These are phyloP conservation scores for Salvator merianae DNA, from an alignment of 2,113 vertebrate species.

Conservation along the genomic window DNA sequence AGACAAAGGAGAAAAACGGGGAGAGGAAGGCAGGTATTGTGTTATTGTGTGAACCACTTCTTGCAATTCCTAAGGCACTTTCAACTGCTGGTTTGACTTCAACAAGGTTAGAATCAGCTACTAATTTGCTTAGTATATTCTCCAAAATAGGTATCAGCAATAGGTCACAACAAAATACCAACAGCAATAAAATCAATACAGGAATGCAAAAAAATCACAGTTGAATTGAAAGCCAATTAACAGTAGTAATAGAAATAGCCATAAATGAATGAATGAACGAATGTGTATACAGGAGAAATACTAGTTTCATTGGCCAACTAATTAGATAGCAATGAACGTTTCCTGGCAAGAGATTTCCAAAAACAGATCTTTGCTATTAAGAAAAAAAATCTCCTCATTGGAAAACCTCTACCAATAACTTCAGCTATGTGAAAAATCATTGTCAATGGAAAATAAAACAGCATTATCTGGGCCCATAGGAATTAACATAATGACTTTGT, in stretches of 20 bases:
- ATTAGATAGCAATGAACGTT: neutral
- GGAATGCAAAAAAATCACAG: neutral
- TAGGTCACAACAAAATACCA: neutral
- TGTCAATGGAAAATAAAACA: rapidly evolving
- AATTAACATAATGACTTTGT: constrained; percentile 31
- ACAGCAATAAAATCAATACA: neutral
- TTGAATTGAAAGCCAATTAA: neutral
- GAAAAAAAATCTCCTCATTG: neutral
- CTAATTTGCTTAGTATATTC: neutral
- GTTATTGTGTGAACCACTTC: too few relatives aligned
- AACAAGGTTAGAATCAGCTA: neutral
- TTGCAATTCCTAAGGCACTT: too few relatives aligned
- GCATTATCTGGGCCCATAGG: neutral
- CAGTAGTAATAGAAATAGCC: neutral
- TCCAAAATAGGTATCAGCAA: neutral
- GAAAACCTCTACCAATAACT: neutral
- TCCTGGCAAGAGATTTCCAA: neutral
- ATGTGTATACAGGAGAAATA: neutral
- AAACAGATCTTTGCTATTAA: neutral
- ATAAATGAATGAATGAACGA: neutral
- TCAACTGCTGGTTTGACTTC: too few relatives aligned
- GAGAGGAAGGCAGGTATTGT: too few relatives aligned
- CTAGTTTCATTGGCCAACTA: neutral
- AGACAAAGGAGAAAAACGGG: too few relatives aligned
- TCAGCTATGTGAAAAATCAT: neutral